Conservation (phyloP, 2,797 vertebrate genomes). For the Molossus alvarezi region DNA sequence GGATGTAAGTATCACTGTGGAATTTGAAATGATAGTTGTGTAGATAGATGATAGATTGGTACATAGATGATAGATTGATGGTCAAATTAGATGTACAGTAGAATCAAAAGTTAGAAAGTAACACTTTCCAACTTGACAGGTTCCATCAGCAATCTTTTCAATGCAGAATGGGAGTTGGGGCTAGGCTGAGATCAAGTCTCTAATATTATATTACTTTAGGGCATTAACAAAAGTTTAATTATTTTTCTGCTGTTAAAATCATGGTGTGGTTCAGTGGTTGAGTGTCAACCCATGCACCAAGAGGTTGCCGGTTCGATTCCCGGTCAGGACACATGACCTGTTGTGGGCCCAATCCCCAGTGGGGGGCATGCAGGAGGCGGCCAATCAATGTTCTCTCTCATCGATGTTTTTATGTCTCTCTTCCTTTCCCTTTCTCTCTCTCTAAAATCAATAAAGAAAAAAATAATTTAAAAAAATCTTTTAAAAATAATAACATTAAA, state of each 20-base stretch:
- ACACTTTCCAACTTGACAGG: neutral
- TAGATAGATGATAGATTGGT: neutral
- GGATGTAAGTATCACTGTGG: neutral
- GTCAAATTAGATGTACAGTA: neutral
- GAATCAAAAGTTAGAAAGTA: neutral
- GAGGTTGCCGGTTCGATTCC: no score
- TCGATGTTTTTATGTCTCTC: no score
- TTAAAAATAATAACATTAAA: no score
- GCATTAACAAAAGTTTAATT: neutral
- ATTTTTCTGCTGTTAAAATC: constrained; percentile 31
- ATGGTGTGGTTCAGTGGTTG: neutral
- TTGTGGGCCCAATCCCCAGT: no score
- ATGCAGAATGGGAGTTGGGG: neutral
- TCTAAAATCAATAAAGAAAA: no score
- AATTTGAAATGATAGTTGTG: neutral
- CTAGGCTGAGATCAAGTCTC: neutral
- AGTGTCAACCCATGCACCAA: no score
- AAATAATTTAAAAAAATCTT: no score
- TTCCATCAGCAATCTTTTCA: constrained; percentile 2
- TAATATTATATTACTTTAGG: constrained; percentile 36
- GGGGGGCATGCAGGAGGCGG: no score
- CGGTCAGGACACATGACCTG: no score
- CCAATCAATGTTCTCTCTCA: no score
- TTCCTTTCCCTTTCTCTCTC: no score
- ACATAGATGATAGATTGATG: neutral